Evolutionary conservation across 2,797 vertebrate species (phyloP), one percentile per base, ranked within the genome.

Genomic region (Chaetodon trifasciatus): DNA sequence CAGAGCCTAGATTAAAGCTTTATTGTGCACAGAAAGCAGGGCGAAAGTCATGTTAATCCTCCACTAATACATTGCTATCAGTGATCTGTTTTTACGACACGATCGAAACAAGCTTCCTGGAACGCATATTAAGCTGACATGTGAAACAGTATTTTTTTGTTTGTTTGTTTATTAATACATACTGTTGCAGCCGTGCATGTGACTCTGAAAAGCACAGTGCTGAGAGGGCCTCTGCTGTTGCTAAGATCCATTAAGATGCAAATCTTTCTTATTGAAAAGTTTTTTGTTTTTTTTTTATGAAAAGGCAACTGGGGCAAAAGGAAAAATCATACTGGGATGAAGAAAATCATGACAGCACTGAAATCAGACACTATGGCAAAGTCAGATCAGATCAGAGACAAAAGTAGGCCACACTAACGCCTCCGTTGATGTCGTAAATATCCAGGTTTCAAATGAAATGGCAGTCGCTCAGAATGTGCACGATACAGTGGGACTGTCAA

Each of bases 31-130:
- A 79, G 86, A 88, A 89, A 89, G 75, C 80, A 70, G 84, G 89
- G 82, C 73, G 70, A 88, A 92, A 92, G 88, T 93, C 89, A 86
- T 80, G 79, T 82, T 92, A 92, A 93, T 92, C 91, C 88, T 39
- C 24, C 64, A 55, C 74, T 90, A 90, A 90, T 88, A 87, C 88
- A 83, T 52, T 21, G 66, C 86, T 83, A 84, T 87, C 87, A 88
- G 89, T 76, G 88, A 84, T 85, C 82, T 91, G 83, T 83, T 88
- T 85, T 77, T 83, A 74, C 80, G 85, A 71, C 75, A 53, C 37
- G 19, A 80, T 77, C 79, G 78, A 88, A 90, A 90, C 80, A 87
- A 76, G 65, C 58, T 71, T 86, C 77, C 84, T 79, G 74, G 70
- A 87, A 77, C 28, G 9, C 21, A 61, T 9, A 50, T 69, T 88